These are phyloP conservation scores for Brachionus sp. DNA, from an alignment of 1,140 invertebrate species.

Conservation along the genomic window DNA sequence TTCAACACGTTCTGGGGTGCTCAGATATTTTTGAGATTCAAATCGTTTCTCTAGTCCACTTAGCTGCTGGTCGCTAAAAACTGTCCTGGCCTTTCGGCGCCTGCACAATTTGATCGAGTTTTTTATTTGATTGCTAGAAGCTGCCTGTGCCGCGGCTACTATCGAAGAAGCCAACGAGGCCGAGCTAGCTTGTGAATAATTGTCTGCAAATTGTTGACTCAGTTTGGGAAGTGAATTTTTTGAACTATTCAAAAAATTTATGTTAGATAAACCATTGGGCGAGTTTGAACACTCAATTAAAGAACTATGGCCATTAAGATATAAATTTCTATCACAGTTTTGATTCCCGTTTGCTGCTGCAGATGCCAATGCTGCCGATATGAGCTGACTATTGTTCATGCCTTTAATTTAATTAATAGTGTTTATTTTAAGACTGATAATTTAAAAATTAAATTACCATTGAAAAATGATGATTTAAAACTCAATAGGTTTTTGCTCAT, in stretches of 20 bases:
- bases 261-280: neutral
- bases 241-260: neutral
- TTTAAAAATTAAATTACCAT: neutral
- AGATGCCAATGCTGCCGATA: neutral
- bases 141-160: slow-evolving; percentile 8
- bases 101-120: slow-evolving; percentile 65
- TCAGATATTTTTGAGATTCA: slow-evolving; percentile 94
- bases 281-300: neutral
- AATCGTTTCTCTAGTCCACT: slow-evolving; percentile 93
- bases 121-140: slow-evolving; percentile 13
- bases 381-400: neutral
- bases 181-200: neutral
- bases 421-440: neutral
- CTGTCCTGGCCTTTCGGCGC: slow-evolving; percentile 91
- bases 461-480: neutral
- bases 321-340: neutral
- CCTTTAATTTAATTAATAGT: neutral
- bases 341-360: neutral
- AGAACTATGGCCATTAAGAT: neutral
- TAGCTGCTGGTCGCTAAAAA: slow-evolving; percentile 95
- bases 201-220: neutral
- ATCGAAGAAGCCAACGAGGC: neutral
- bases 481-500: neutral
- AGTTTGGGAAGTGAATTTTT: neutral
- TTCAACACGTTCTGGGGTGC: slow-evolving; percentile 96